Evolutionary conservation across 2,888 invertebrate genomes (phyloP), one percentile per base, ranked within the genome.

Genomic region (Cylindroiulus punctatus): DNA sequence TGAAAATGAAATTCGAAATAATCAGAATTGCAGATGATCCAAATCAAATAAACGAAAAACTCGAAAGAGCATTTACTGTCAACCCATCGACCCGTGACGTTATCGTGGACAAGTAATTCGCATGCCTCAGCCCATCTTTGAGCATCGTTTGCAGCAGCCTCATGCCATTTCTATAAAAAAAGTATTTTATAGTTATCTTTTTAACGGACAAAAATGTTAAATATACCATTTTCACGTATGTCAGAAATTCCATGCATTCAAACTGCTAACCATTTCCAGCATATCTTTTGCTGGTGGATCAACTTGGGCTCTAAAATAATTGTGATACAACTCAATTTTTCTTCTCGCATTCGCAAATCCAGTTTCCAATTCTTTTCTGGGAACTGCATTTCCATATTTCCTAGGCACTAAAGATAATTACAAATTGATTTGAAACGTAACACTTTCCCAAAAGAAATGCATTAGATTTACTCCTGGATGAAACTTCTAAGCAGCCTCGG

Each of bases 271-370:
- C 95, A 96, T 95, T 89, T 93, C 91, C 36, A 96, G 91, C 96
- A 96, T 96, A 90, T 96, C 95, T n/a, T 95, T 92, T 22, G 96
- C 95, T 52, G 93, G 91, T 0, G 96, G 96, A 87, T 93, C 91
- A 44, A 96, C 96, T 91, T 93, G 94, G 1, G 94, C 93, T 85
- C 96, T 93, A 90, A 95, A 95, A 90, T 93, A 94, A 90, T 96
- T 96, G 90, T 96, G 96, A 89, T 94, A 94, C 32, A 93, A 92
- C 3, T 95, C 94, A 88, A 96, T 95, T 91, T 95, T 95, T 88
- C 93, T 92, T 89, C 94, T 94, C 0, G 88, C 88, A 22, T 86
- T 87, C 10, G 83, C 85, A 85, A 87, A 88, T 7, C 76, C 84
- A 0, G 89, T 88, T 40, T 88, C 88, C 42, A 89, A 85, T 12